These are phyloP conservation scores for Scartelaos histophorus DNA, from an alignment of 2,113 vertebrate genomes.

Conservation along the genomic window DNA sequence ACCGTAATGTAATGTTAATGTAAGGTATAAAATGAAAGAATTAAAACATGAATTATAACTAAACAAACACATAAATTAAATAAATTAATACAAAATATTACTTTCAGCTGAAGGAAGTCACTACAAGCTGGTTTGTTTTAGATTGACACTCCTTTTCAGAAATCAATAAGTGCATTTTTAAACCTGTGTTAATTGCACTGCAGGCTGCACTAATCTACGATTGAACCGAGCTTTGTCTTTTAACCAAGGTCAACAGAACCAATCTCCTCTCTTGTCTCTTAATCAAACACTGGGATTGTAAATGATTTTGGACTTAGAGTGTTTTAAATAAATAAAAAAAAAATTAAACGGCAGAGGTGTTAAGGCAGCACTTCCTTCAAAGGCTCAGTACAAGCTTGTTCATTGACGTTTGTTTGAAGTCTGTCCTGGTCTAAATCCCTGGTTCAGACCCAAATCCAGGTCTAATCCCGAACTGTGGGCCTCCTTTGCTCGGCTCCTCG, in stretches of 20 bases:
- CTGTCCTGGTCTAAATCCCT: background rate
- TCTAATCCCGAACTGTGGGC: background rate
- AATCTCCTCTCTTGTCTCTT: background rate
- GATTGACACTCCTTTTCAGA: too few species aligned
- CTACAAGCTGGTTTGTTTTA: too few species aligned
- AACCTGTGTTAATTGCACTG: background rate
- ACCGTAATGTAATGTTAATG: too few species aligned
- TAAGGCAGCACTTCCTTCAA: background rate
- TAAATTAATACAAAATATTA: too few species aligned
- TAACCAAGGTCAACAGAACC: background rate
- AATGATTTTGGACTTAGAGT: slow-evolving; percentile 1
- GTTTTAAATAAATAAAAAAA: background rate
- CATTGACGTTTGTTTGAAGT: background rate
- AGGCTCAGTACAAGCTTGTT: background rate
- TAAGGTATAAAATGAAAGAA: too few species aligned
- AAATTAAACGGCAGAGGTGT: background rate
- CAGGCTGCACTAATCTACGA: background rate
- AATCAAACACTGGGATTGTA: background rate
- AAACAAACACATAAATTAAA: background rate
- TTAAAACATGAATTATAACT: too few species aligned
- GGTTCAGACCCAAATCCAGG: slow-evolving; percentile 2
- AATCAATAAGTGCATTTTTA: background rate
- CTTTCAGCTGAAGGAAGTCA: too few species aligned
- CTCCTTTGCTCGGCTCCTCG: background rate
- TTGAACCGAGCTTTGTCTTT: background rate